A percentile compares a stretch with the other conserved stretches of the same genome.
phyloP scores from a whole-genome alignment of 2,797 vertebrate species.

The Scyliorhinus canicula region DNA sequence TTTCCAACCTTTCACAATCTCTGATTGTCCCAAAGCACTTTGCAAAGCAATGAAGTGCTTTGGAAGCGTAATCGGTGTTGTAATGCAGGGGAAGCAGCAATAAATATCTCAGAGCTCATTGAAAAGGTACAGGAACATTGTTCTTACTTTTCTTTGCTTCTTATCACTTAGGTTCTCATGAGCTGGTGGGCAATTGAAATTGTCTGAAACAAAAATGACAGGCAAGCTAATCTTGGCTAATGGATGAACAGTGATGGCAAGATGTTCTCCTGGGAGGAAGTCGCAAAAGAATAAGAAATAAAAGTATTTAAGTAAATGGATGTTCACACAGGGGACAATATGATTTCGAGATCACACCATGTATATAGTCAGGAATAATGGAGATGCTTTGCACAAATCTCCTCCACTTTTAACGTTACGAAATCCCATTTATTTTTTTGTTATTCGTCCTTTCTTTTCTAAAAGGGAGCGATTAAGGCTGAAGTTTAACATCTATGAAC shows the following conservation, averaged over 20 bases:
- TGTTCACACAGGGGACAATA: background rate
- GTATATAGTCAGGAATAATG: background rate
- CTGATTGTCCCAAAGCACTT: background rate
- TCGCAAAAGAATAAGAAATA: background rate
- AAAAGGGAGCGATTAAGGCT: background rate
- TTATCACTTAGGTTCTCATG: background rate
- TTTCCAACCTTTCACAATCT: background rate
- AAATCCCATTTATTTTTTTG: background rate
- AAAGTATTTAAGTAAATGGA: slow-evolving; percentile 27
- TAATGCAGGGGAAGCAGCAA: too few relatives aligned
- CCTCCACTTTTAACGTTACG: background rate
- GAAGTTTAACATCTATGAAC: background rate
- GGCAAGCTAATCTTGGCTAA: background rate
- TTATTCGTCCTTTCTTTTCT: background rate
- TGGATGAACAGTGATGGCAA: background rate
- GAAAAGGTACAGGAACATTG: background rate
- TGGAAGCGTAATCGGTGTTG: background rate
- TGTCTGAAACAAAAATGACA: background rate
- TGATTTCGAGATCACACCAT: background rate
- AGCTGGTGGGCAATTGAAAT: background rate
- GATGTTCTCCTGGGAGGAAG: background rate
- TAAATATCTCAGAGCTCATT: background rate
- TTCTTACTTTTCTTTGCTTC: background rate
- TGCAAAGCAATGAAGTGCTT: background rate
- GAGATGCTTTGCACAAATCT: background rate